Evolutionary conservation across 2,888 invertebrate species (phyloP).

Genomic region (Baccha elongata): DNA sequence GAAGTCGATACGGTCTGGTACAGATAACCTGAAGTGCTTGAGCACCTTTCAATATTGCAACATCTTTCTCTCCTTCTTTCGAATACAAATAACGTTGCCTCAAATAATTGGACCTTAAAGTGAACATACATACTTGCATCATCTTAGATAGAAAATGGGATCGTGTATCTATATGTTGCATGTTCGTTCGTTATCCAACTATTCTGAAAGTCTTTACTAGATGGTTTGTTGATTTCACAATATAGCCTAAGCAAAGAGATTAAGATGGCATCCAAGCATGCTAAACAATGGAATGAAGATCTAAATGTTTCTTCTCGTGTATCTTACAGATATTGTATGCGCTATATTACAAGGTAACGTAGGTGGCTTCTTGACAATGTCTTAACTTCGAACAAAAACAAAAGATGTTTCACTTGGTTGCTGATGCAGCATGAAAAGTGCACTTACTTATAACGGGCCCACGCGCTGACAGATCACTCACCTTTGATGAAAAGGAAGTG

Average conservation of each 20-base stretch:
- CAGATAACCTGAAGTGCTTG: constrained; percentile 9
- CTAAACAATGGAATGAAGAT: constrained; percentile 21
- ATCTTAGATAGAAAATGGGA: constrained; percentile 18
- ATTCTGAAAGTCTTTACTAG: too few species aligned
- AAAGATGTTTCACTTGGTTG: constrained; percentile 59
- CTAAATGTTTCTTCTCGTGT: constrained; percentile 21
- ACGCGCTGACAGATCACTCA: constrained; percentile 59
- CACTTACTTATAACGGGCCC: constrained; percentile 59
- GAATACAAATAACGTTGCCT: constrained; percentile 48
- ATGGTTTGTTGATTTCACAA: constrained; percentile 58
- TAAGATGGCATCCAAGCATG: constrained; percentile 58
- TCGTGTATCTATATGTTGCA: constrained; percentile 9
- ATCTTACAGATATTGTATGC: neutral
- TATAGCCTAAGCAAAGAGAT: neutral
- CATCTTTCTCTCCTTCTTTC: constrained; percentile 8
- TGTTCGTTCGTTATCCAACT: constrained; percentile 30
- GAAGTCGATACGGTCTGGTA: constrained; percentile 36
- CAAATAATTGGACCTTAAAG: constrained; percentile 49
- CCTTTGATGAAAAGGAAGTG: constrained; percentile 21
- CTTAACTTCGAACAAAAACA: neutral
- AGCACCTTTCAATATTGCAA: constrained; percentile 23
- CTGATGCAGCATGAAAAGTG: constrained; percentile 40
- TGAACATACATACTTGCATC: constrained; percentile 59
- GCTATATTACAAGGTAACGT: neutral
- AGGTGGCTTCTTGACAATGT: constrained; percentile 15